Evolutionary conservation across 1,140 invertebrate genomes (phyloP).

Genomic region (Brachionus paranguensis): DNA sequence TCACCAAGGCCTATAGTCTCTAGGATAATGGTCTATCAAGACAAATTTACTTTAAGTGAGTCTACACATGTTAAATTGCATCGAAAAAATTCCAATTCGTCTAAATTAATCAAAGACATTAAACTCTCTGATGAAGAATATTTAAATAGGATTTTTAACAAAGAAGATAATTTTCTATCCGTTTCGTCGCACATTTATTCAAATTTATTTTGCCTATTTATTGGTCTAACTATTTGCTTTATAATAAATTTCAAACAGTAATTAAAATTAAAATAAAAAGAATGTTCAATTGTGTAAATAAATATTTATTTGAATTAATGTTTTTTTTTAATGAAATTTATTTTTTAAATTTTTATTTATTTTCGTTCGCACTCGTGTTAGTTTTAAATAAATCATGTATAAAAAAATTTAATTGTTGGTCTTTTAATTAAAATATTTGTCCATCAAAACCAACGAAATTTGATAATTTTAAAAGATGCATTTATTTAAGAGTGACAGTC

Average conservation of each 20-base stretch:
- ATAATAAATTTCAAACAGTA: not conserved
- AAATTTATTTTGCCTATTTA: not conserved
- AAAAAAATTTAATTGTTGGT: not conserved
- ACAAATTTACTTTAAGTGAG: not conserved
- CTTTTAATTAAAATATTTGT: not conserved
- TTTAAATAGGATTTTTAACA: not conserved
- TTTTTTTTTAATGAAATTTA: not conserved
- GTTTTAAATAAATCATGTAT: not conserved
- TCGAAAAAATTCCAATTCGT: constrained; percentile 17
- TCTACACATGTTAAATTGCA: not conserved
- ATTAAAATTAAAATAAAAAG: not conserved
- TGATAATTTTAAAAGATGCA: not conserved
- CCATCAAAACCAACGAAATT: not conserved
- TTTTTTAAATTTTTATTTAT: not conserved
- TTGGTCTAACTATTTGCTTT: not conserved
- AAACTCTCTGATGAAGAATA: constrained; percentile 14
- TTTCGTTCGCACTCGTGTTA: not conserved
- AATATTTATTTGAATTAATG: not conserved
- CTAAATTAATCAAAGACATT: not conserved
- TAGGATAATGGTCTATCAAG: constrained; percentile 9
- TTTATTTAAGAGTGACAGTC: not conserved
- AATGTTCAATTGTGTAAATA: not conserved
- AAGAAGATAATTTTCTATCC: not conserved
- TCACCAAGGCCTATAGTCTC: not conserved
- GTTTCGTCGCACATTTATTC: not conserved